Base-by-base conservation (phyloP, 1,140 invertebrate species). In the Temnothorax curvispinosus region DNA sequence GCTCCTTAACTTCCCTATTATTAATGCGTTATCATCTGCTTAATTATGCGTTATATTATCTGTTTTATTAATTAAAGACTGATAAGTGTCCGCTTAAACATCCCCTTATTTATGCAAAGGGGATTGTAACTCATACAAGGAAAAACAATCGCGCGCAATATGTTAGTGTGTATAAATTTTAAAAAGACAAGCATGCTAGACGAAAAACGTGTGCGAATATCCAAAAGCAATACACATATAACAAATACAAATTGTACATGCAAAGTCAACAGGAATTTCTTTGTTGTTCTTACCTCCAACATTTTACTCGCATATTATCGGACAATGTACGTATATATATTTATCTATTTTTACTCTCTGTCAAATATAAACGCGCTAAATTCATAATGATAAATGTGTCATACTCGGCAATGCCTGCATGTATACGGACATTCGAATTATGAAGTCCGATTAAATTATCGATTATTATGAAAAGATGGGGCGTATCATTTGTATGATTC, bases 201-300 rank as follows among this genome's bases (percentile, higher is more conserved):
- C 8, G 32, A 60, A 60, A 56, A 84, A 76, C 74, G n/a, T 75
- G 11, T 75, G 38, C 64, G 67, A 18, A 67, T 74, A 60, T 74
- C 8, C 27, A 77, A 88, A 90, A 90, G 76, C 88, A 62, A 56
- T 74, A 27, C 54, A 69, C 27, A 71, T 64, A 74, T n/a, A 77
- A 32, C 21, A 67, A 35, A 58, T 44, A 27, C 5, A 58, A 60
- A 54, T 54, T 7, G 8, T 80, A 62, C 89, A 88, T 90, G 89
- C 89, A 88, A 86, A 90, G 54, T 87, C 64, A 67, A 60, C 50
- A 64, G 13, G 54, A 86, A 58, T 71, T 60, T 44, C 21, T 67
- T 69, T 56, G 52, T 60, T 62, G 52, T 60, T 69, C 89, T 90
- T 90, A 90, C 89, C 89, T 90, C 32, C 41, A 32, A 74, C 18